phyloP scores from a whole-genome alignment of 2,113 vertebrate species.

The Dissostichus mawsoni region DNA sequence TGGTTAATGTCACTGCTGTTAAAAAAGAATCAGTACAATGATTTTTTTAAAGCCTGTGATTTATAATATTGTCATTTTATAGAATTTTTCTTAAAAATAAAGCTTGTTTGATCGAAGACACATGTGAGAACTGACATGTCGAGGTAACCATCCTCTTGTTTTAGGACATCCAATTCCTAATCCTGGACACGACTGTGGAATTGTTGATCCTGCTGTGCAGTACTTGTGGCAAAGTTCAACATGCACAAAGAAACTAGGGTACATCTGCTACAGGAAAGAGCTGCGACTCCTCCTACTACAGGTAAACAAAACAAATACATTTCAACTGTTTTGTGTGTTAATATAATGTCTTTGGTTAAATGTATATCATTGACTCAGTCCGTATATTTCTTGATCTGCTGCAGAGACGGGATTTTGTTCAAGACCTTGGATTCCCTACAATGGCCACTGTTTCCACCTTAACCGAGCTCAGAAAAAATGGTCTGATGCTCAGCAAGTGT shows the following conservation, averaged over 20 bases:
- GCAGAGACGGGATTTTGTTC: slow-evolving; percentile 80
- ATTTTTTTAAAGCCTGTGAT: too few relatives aligned
- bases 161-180: slow-evolving; percentile 86
- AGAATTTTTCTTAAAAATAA: too few relatives aligned
- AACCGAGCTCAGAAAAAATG: slow-evolving; percentile 83
- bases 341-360: too few relatives aligned
- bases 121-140: too few relatives aligned
- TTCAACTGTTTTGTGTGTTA: too few relatives aligned
- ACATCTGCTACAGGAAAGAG: slow-evolving; percentile 88
- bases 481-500: slow-evolving; percentile 83
- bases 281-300: slow-evolving; percentile 18
- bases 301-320: slow-evolving; percentile 30
- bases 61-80: too few relatives aligned
- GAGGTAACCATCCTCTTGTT: slow-evolving; percentile 2
- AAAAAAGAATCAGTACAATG: too few relatives aligned
- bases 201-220: slow-evolving; percentile 78
- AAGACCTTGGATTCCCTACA: slow-evolving; percentile 88
- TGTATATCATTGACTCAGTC: not conserved
- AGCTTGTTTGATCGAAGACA: too few relatives aligned
- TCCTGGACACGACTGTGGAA: slow-evolving; percentile 86
- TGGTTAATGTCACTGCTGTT: not conserved
- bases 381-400: slow-evolving; percentile 35
- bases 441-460: slow-evolving; percentile 88
- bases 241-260: slow-evolving; percentile 87
- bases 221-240: slow-evolving; percentile 86